Evolutionary conservation across 1,140 invertebrate species (phyloP), one percentile per base, ranked within the genome.

Genomic region (Orussus abietinus): DNA sequence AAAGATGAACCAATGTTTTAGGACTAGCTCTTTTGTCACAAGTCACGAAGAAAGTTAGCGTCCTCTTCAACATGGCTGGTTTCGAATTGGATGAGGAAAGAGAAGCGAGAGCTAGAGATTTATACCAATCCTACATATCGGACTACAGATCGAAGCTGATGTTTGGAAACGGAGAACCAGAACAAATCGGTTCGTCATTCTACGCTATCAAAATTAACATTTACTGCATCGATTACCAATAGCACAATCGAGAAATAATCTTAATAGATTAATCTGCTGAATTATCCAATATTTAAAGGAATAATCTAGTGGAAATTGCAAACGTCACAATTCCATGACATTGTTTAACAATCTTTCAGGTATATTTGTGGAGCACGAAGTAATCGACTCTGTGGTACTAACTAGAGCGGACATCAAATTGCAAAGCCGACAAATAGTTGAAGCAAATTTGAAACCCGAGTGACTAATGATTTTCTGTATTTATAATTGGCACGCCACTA

Each of bases 61-160:
- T 34, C 4, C 33, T 71, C 3, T 57, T 51, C n/a, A 47, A 46
- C 13, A 54, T 64, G 45, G 64, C 59, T 7, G 57, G 55, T 21
- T 47, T 69, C n/a, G 52, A 62, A 5, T 32, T 70, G 3, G 51
- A 50, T 7, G 30, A 51, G 14, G 61, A 62, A 3, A 62, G 52
- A 12, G 50, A 63, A 28, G 47, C 57, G 3, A 50, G 32, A 25
- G 66, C 67, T 0, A 55, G 34, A 34, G 51, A 69, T 35, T n/a
- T 60, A 2, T 72, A 72, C 17, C 55, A 71, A 32, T 62, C 20
- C 43, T 72, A 71, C 5, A 37, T 73, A 4, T 51, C 62, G 0
- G 40, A 68, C 41, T 61, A 61, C 42, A 52, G 28, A 26, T 62
- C 65, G 2, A 56, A 53, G 22, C 30, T 56, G 3, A 51, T 48